Evolutionary conservation across 2,797 vertebrate species (phyloP).

Genomic region (Notamacropus eugenii): DNA sequence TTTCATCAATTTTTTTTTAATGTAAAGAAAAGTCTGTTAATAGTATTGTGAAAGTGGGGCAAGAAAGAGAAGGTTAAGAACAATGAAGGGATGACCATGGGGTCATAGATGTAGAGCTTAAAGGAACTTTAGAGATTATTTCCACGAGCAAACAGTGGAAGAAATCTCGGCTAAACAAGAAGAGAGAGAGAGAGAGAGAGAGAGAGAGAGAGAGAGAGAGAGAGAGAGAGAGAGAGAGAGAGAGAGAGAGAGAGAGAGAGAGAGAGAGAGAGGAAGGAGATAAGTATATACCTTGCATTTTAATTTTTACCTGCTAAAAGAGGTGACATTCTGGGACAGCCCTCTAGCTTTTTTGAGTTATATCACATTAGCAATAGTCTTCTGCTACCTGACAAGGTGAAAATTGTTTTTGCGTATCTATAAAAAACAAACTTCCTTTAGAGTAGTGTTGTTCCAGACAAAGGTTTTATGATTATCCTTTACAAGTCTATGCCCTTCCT

Average conservation of each 20-base stretch:
- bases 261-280: not conserved
- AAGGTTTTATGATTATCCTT: not conserved
- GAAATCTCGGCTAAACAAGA: not conserved
- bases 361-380: not conserved
- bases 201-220: not conserved
- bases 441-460: not conserved
- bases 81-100: not conserved
- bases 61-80: not conserved
- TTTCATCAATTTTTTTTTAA: not conserved
- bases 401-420: not conserved
- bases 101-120: not conserved
- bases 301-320: not conserved
- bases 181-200: not conserved
- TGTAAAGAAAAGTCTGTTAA: not conserved
- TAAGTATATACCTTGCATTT: not conserved
- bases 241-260: not conserved
- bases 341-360: not conserved
- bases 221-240: not conserved
- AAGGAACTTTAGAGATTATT: not conserved
- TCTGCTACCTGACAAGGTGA: not conserved
- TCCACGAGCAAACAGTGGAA: not conserved
- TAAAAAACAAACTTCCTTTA: not conserved
- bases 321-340: not conserved
- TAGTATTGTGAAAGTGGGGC: not conserved
- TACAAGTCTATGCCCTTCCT: not conserved